Evolutionary conservation across 2,888 invertebrate species (phyloP).

Genomic region (Petrolisthes cinctipes): DNA sequence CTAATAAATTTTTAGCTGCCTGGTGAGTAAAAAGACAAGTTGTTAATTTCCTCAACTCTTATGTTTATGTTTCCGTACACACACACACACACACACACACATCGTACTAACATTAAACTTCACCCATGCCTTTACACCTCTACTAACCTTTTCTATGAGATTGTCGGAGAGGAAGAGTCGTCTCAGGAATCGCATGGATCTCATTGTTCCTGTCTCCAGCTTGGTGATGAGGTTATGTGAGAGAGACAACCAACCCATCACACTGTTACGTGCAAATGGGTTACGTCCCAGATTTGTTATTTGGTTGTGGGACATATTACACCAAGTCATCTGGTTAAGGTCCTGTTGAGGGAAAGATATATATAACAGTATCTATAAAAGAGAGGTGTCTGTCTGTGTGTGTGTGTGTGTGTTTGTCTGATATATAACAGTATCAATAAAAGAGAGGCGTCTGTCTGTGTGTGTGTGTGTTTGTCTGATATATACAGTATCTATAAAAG

Average conservation of each 20-base stretch:
- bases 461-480: too few relatives aligned
- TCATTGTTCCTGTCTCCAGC: constrained; percentile 85
- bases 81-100: constrained; percentile 15
- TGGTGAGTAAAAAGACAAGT: too few relatives aligned
- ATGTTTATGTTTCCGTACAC: neutral
- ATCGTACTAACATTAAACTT: too few relatives aligned
- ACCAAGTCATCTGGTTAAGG: constrained; percentile 84
- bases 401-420: too few relatives aligned
- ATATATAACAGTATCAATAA: too few relatives aligned
- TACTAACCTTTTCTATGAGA: constrained; percentile 72
- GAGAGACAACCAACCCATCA: constrained; percentile 84
- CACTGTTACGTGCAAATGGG: constrained; percentile 87
- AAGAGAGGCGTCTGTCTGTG: too few relatives aligned
- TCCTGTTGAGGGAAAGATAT: constrained; percentile 71
- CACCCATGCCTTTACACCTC: neutral
- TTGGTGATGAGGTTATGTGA: constrained; percentile 84
- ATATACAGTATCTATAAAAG: too few relatives aligned
- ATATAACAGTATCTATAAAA: neutral
- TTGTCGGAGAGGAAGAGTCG: constrained; percentile 86
- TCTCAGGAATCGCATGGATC: constrained; percentile 85
- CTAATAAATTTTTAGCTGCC: too few relatives aligned
- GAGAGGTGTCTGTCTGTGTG: neutral
- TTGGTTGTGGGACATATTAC: constrained; percentile 86
- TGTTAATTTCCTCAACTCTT: neutral
- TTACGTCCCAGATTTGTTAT: constrained; percentile 81